phyloP scores from a whole-genome alignment of 1,140 invertebrate genomes.

The Gryon sp. region DNA sequence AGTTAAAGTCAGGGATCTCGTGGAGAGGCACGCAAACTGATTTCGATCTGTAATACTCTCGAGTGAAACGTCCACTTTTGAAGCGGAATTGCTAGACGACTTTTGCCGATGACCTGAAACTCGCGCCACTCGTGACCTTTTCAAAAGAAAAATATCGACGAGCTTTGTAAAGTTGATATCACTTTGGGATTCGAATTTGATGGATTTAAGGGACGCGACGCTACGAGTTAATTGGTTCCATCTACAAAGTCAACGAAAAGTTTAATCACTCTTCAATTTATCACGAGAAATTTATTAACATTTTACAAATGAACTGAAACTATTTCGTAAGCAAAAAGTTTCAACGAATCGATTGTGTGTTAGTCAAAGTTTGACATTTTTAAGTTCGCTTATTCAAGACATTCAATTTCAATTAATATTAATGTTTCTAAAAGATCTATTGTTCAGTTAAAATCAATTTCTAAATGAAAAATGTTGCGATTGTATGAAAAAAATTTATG shows the following conservation, averaged over 20 bases:
- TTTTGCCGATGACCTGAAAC: constrained; percentile 12
- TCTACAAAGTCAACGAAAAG: constrained; percentile 15
- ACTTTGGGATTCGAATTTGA: constrained; percentile 5
- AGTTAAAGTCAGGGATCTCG: constrained; percentile 19
- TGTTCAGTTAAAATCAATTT: too few species aligned
- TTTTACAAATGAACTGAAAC: neutral
- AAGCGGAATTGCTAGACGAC: constrained; percentile 6
- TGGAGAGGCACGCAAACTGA: constrained; percentile 34
- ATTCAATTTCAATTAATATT: too few species aligned
- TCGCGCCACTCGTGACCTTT: neutral
- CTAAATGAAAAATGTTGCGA: too few species aligned
- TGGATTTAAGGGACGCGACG: neutral
- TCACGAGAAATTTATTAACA: constrained; percentile 9
- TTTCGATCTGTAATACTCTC: constrained; percentile 33
- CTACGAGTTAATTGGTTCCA: constrained; percentile 7
- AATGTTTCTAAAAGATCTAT: too few species aligned
- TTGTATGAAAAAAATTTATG: too few species aligned
- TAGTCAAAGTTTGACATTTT: too few species aligned
- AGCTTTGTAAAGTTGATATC: constrained; percentile 12
- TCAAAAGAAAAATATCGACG: constrained; percentile 1
- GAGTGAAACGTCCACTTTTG: constrained; percentile 20
- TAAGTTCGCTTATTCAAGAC: too few species aligned
- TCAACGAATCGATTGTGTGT: too few species aligned
- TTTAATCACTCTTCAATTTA: constrained; percentile 12
- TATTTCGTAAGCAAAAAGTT: neutral